Base-by-base conservation (phyloP, 2,113 vertebrate genomes). In the Corvus hawaiiensis region DNA sequence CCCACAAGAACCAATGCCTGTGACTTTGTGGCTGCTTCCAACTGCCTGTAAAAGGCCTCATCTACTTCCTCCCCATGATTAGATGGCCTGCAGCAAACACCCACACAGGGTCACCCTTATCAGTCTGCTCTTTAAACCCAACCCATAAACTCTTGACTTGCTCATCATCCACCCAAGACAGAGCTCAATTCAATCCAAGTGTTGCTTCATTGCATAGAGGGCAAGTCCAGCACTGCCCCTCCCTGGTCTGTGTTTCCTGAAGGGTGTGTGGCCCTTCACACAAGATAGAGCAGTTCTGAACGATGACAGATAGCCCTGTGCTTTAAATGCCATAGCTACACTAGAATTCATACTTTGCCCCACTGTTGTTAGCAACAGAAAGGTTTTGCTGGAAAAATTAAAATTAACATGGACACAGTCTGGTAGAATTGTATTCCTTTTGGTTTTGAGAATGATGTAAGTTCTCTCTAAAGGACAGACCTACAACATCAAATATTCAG, bases 341-440 rank as follows among this genome's bases (percentile, higher is more conserved):
- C 55, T 37, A 90, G 66, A 58, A 79, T 58, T 87, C 77, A 61
- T 69, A 39, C 33, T 91, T 84, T 55, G 83, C 80, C 68, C 89
- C 63, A 79, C 46, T 93, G 93, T 84, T 94, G 81, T 95, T 96
- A 95, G 84, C 95, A 93, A 93, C 79, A 88, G 89, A 91, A 92
- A 84, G 69, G 28, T 84, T 95, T 68, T 44, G 14, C 76, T 84
- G 66, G 64, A 62, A 88, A 97, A 88, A 95, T 43, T 30, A 84
- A 85, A 83, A 87, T 76, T 43, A 87, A 68, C 81, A 37, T 3
- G 15, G 80, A 61, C 71, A 46, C 8, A 35, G 27, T 37, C 73
- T 64, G 58, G 75, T 49, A 85, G 66, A 87, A 89, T 49, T 75
- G 41, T 68, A 84, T 51, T 83, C 54, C 35, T 76, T 82, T 37